Evolutionary conservation across 2,888 invertebrate genomes (phyloP).

Genomic region (Trachelus tabidus): DNA sequence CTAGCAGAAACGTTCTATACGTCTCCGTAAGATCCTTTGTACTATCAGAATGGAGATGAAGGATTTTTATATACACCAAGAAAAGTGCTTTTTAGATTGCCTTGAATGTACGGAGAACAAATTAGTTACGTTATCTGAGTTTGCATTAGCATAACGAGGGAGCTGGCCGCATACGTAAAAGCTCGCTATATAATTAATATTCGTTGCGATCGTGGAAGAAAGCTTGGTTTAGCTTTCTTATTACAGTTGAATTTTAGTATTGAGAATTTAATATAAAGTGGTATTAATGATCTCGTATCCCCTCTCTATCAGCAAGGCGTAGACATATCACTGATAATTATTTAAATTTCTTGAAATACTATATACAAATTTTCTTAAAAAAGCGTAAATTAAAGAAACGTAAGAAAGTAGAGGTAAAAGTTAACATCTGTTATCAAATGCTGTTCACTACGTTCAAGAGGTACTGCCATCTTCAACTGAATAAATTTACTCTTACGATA

Average conservation of each 20-base stretch:
- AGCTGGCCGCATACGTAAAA: neutral
- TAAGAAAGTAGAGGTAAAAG: neutral
- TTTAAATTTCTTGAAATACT: no score
- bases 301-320: neutral
- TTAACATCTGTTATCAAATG: neutral
- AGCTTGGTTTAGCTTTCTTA: neutral
- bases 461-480: neutral
- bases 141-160: neutral
- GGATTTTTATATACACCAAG: neutral
- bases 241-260: neutral
- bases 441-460: neutral
- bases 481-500: neutral
- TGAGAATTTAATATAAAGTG: neutral
- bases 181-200: neutral
- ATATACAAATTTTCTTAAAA: neutral
- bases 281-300: neutral
- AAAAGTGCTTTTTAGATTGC: neutral
- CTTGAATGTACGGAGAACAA: neutral
- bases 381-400: neutral
- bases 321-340: no score
- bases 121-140: neutral
- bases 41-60: neutral
- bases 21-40: neutral
- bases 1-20: neutral
- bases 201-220: neutral